A percentile compares a stretch with the other conserved stretches of the same genome.
phyloP scores from a whole-genome alignment of 2,113 vertebrate genomes.

The Nestor notabilis region DNA sequence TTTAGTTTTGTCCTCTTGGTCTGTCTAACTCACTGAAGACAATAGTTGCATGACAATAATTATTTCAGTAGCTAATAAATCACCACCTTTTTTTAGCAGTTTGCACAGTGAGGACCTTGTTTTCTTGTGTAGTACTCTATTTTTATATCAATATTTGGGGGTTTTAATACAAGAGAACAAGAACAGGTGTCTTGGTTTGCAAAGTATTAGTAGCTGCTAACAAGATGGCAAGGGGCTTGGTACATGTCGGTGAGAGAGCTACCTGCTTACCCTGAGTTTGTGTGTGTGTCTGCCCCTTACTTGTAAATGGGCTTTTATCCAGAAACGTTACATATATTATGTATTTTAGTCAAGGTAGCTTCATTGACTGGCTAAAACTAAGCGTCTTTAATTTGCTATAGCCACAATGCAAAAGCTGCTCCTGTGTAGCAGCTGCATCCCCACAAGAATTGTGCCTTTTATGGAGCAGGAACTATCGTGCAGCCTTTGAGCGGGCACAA shows the following conservation, averaged over 20 bases:
- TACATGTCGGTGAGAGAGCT: fast-evolving
- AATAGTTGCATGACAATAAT: neutral
- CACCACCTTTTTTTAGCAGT: neutral
- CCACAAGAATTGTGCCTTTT: neutral
- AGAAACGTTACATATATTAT: neutral
- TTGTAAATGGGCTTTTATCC: neutral
- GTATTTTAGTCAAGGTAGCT: neutral
- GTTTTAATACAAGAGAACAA: neutral
- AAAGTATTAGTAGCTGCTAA: neutral
- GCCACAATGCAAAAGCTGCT: neutral
- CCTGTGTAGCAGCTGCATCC: neutral
- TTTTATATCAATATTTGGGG: neutral
- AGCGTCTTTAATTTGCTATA: neutral
- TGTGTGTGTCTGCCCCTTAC: neutral
- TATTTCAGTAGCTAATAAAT: neutral
- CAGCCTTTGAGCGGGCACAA: neutral
- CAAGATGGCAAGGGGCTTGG: fast-evolving
- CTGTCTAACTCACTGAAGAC: neutral
- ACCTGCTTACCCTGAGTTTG: neutral
- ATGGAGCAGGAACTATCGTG: fast-evolving
- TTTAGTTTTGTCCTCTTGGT: neutral
- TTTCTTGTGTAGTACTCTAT: neutral
- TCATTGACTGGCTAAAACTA: neutral
- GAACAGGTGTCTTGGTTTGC: neutral
- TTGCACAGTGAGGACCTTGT: neutral